phyloP scores from a whole-genome alignment of 2,888 invertebrate species.

The Microctonus aethiopoides region DNA sequence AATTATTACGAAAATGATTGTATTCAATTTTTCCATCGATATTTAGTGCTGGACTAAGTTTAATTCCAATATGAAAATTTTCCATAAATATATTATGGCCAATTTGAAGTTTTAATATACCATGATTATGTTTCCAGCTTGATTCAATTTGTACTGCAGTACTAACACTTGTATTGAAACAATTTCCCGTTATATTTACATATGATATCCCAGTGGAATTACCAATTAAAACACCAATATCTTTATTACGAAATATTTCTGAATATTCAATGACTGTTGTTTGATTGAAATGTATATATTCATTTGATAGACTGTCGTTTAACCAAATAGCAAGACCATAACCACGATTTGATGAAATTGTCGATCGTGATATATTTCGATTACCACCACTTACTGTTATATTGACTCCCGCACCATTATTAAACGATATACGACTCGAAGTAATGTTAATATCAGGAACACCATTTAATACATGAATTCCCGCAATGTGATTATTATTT shows the following conservation, averaged over 20 bases:
- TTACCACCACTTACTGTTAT: slow-evolving; percentile 95
- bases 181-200: slow-evolving; percentile 93
- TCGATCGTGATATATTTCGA: slow-evolving; percentile 88
- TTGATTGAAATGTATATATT: slow-evolving; percentile 84
- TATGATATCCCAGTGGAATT: slow-evolving; percentile 89
- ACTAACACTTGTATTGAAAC: slow-evolving; percentile 82
- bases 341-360: slow-evolving; percentile 87
- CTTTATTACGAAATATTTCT: slow-evolving; percentile 86
- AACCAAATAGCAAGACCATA: slow-evolving; percentile 91
- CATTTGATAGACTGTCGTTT: slow-evolving; percentile 83
- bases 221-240: slow-evolving; percentile 88
- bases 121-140: slow-evolving; percentile 78
- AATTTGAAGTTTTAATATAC: slow-evolving; percentile 76
- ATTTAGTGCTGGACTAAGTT: slow-evolving; percentile 85
- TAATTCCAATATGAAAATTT: slow-evolving; percentile 80
- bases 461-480: slow-evolving; percentile 89
- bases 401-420: slow-evolving; percentile 94
- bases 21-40: slow-evolving; percentile 83
- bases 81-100: slow-evolving; percentile 87
- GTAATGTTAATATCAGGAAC: slow-evolving; percentile 96
- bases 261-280: slow-evolving; percentile 89
- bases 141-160: slow-evolving; percentile 86
- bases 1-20: slow-evolving; percentile 87
- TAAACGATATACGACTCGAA: slow-evolving; percentile 87
- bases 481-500: slow-evolving; percentile 90